Evolutionary conservation across 2,113 vertebrate species (phyloP), one percentile per base, ranked within the genome.

Genomic region (Glaucidium brasilianum): DNA sequence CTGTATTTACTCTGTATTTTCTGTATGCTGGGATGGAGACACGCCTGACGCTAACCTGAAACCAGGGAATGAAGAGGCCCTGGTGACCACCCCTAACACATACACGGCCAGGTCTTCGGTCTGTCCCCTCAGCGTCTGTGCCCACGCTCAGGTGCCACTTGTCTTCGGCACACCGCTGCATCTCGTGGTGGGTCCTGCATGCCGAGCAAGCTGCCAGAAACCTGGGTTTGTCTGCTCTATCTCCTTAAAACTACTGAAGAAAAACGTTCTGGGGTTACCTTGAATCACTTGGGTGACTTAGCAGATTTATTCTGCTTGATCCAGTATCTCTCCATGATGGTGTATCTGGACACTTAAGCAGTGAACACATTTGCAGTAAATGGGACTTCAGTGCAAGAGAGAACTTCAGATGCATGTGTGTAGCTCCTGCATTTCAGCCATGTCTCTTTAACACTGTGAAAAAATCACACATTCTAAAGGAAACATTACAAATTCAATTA

Each of bases 41-140:
- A 2, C 22, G 19, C 4, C n/a, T 34, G 53, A 47, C 23, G 18
- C n/a, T 41, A 32, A 45, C 8, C 53, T 47, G 82, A 53, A 66
- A 22, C 29, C 12, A 19, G 47, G 1, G 3, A 34, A 15, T 10
- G 47, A 60, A 17, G 39, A 22, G 32, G 66, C 50, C 27, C 35
- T 7, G 35, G 9, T 59, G 58, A 64, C 37, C 26, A 35, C 6
- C 15, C 3, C 0, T 8, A 59, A n/a, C 16, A 26, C 1, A 3
- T 32, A 20, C 12, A 32, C 37, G 4, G 47, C 55, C 32, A 20
- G 35, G 37, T 17, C 43, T 29, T 45, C 2, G 6, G 12, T 26
- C 15, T 4, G 11, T 19, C 58, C 69, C 20, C 0, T 8, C 23
- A 34, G 52, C 1, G 12, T 6, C 10, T 6, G 8, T 10, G 37